Conservation (phyloP, 2,888 invertebrate species). For the Patella depressa region DNA sequence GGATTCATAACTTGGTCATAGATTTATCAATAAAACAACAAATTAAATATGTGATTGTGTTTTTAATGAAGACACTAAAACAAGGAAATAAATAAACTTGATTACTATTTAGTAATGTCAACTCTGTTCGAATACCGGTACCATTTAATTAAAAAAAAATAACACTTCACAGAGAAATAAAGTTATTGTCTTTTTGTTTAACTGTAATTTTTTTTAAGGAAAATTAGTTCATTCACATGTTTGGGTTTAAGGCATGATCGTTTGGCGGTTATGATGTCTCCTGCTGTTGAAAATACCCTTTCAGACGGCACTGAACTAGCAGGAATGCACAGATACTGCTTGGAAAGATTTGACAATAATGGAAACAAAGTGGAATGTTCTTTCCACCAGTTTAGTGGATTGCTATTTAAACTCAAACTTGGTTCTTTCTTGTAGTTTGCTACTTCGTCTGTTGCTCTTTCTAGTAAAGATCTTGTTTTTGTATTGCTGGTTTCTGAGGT, state of each 20-base stretch:
- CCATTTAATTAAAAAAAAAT: no score
- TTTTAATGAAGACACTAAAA: no score
- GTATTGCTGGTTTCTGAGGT: constrained; percentile 25
- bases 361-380: constrained; percentile 28
- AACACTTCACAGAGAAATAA: no score
- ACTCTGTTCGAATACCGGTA: no score
- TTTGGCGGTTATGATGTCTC: constrained; percentile 17
- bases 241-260: constrained; percentile 22
- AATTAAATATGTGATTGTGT: no score
- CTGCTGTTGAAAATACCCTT: constrained; percentile 27
- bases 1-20: no score
- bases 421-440: constrained; percentile 27
- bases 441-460: constrained; percentile 26
- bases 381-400: constrained; percentile 30
- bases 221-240: no score
- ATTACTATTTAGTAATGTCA: no score
- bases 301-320: constrained; percentile 23
- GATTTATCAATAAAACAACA: no score
- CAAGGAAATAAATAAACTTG: no score
- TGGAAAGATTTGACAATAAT: constrained; percentile 24
- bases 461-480: constrained; percentile 21
- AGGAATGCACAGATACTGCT: constrained; percentile 30
- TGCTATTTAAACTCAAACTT: constrained; percentile 23
- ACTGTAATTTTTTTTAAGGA: no score
- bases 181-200: no score